These are phyloP conservation scores for Battus philenor DNA, from an alignment of 1,140 invertebrate genomes.

Conservation along the genomic window DNA sequence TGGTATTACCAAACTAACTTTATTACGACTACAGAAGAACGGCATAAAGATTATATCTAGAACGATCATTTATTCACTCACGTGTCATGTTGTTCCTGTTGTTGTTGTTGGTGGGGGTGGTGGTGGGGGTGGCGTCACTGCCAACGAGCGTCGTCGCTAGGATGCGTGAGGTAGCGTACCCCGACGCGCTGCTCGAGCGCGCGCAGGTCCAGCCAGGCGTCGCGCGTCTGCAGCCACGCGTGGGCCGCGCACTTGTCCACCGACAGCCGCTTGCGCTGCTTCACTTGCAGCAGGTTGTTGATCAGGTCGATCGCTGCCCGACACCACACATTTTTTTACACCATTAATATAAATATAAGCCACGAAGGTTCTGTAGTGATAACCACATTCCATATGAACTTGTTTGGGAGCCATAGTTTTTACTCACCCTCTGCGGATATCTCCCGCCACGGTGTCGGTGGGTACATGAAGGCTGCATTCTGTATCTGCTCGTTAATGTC, in stretches of 20 bases:
- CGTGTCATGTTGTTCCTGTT: too few species aligned
- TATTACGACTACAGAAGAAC: too few species aligned
- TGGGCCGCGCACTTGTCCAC: slow-evolving; percentile 97
- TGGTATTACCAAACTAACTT: too few species aligned
- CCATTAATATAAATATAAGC: neutral
- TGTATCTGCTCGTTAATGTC: slow-evolving; percentile 99
- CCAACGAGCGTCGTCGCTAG: slow-evolving; percentile 97
- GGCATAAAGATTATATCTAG: too few species aligned
- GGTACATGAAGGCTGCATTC: slow-evolving; percentile 99
- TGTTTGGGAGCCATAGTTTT: too few species aligned
- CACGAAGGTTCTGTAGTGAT: neutral
- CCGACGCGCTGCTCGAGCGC: slow-evolving; percentile 90
- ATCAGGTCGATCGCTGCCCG: slow-evolving; percentile 96
- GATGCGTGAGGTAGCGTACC: slow-evolving; percentile 94
- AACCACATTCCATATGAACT: too few species aligned
- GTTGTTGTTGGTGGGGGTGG: too few species aligned
- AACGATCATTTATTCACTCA: too few species aligned
- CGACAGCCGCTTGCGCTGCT: slow-evolving; percentile 96
- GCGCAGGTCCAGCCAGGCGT: slow-evolving; percentile 96
- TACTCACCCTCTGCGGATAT: slow-evolving; percentile 94
- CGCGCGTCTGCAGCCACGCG: slow-evolving; percentile 96
- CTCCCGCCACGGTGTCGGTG: slow-evolving; percentile 98
- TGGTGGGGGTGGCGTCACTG: slow-evolving; percentile 17
- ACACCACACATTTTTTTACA: neutral
- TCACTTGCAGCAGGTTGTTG: slow-evolving; percentile 98